A percentile compares a stretch with the other conserved stretches of the same genome.
Evolutionary conservation across 2,113 vertebrate genomes (phyloP).

Genomic region (Alectura lathami): DNA sequence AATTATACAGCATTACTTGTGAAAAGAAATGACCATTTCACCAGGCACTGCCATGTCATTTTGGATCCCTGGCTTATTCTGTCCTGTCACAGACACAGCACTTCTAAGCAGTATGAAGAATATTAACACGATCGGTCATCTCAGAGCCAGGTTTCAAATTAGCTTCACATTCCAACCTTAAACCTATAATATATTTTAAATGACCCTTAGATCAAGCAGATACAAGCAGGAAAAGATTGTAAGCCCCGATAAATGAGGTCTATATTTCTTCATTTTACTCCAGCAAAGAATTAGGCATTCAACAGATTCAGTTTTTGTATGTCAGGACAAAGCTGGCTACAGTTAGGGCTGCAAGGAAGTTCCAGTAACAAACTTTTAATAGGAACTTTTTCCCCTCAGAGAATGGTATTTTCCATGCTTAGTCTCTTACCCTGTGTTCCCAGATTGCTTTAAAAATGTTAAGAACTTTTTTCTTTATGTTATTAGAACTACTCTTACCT

Average conservation of each 20-base stretch:
- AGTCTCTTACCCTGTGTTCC: background rate
- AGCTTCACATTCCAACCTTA: slow-evolving; percentile 23
- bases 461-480: background rate
- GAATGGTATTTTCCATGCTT: background rate
- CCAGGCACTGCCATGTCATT: background rate
- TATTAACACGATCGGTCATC: background rate
- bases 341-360: background rate
- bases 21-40: slow-evolving; percentile 8
- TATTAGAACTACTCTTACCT: background rate
- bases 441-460: background rate
- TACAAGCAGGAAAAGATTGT: slow-evolving; percentile 4
- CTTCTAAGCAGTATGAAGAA: background rate
- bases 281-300: background rate
- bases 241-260: slow-evolving; percentile 23
- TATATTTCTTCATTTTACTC: slow-evolving; percentile 37
- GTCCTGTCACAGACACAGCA: background rate
- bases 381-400: background rate
- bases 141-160: background rate
- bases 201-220: slow-evolving; percentile 39
- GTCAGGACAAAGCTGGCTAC: slow-evolving; percentile 5
- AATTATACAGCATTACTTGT: background rate
- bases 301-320: background rate
- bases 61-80: background rate
- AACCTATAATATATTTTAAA: slow-evolving; percentile 48
- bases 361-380: background rate